phyloP scores from a whole-genome alignment of 2,888 invertebrate genomes.

The Tachina fera region DNA sequence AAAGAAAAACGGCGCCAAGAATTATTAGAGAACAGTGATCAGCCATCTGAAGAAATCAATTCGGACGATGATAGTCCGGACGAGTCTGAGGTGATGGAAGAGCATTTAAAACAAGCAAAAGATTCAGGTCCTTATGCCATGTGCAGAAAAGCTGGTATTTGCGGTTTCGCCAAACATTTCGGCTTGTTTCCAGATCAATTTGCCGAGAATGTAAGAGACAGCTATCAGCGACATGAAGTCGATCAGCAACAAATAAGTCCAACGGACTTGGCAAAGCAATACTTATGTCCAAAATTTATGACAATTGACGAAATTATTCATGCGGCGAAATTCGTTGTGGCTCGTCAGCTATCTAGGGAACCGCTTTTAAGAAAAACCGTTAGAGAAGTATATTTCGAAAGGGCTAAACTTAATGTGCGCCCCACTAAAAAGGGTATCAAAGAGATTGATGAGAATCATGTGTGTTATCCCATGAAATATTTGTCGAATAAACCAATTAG shows the following conservation, averaged over 20 bases:
- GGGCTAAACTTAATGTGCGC: slow-evolving; percentile 90
- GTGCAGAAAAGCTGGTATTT: slow-evolving; percentile 92
- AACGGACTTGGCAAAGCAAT: slow-evolving; percentile 91
- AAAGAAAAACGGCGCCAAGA: slow-evolving; percentile 74
- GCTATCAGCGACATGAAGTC: slow-evolving; percentile 97
- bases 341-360: slow-evolving; percentile 95
- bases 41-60: slow-evolving; percentile 84
- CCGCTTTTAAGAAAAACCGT: slow-evolving; percentile 93
- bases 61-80: slow-evolving; percentile 88
- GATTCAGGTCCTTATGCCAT: slow-evolving; percentile 94
- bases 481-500: slow-evolving; percentile 95
- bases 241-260: slow-evolving; percentile 96
- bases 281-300: slow-evolving; percentile 86
- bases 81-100: slow-evolving; percentile 84
- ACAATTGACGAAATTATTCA: slow-evolving; percentile 92
- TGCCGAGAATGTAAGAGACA: slow-evolving; percentile 97
- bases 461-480: slow-evolving; percentile 94
- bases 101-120: slow-evolving; percentile 91
- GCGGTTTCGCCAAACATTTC: slow-evolving; percentile 94
- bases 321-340: slow-evolving; percentile 97
- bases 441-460: slow-evolving; percentile 97
- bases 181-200: slow-evolving; percentile 97
- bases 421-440: slow-evolving; percentile 96
- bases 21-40: slow-evolving; percentile 74
- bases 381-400: slow-evolving; percentile 93